Percentiles rank a stretch among this genome's conserved stretches.
These are phyloP conservation scores for Lampris megalopsis DNA, from an alignment of 2,113 vertebrate species.

Conservation along the genomic window DNA sequence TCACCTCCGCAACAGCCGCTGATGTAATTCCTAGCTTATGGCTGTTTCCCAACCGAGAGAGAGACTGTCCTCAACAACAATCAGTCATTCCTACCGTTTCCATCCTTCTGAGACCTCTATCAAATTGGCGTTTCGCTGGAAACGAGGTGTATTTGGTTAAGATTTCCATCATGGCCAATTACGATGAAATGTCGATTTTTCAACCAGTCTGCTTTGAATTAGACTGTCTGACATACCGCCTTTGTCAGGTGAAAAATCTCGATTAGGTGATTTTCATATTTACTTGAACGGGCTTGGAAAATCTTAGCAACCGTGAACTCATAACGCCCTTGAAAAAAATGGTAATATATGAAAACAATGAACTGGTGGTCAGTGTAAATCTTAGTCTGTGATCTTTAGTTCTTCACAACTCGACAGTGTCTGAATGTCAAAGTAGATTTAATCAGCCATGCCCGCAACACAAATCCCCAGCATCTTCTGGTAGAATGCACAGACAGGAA, in stretches of 20 bases:
- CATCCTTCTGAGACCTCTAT: constrained; percentile 30
- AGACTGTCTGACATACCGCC: constrained; percentile 57
- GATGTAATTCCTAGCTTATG: constrained; percentile 73
- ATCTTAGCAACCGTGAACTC: too few species aligned
- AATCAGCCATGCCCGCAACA: constrained; percentile 49
- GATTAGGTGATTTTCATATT: too few species aligned
- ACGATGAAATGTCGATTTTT: constrained; percentile 51
- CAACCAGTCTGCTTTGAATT: constrained; percentile 55
- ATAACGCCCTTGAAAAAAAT: too few species aligned
- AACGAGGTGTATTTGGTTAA: constrained; percentile 45
- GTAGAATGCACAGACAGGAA: too few species aligned
- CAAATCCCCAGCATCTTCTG: not conserved
- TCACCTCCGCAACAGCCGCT: constrained; percentile 66
- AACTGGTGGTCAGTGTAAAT: too few species aligned
- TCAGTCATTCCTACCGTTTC: constrained; percentile 48
- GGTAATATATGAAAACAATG: too few species aligned
- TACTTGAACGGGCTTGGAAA: too few species aligned
- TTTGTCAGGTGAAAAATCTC: too few species aligned
- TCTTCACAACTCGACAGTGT: too few species aligned
- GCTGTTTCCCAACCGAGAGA: constrained; percentile 37
- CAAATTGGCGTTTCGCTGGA: constrained; percentile 60
- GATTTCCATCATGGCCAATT: constrained; percentile 57
- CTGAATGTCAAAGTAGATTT: constrained; percentile 27
- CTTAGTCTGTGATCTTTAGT: too few species aligned
- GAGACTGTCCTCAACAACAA: constrained; percentile 43